Evolutionary conservation across 2,113 vertebrate genomes (phyloP).

Genomic region (Ameiurus melas): DNA sequence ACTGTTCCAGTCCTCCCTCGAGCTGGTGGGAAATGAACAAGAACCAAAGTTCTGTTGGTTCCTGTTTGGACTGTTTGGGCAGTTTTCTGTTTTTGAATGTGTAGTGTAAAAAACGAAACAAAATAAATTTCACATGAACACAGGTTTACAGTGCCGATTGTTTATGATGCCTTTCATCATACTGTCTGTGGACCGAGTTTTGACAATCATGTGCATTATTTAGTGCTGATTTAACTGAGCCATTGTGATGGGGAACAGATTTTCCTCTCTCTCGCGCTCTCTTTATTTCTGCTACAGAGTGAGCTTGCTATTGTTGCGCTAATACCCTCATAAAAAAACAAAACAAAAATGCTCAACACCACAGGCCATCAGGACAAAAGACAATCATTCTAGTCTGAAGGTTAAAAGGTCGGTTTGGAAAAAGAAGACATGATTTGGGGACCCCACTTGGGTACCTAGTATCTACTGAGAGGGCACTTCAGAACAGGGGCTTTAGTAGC

Average conservation of each 20-base stretch:
- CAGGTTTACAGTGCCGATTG: not conserved
- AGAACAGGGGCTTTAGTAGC: not conserved
- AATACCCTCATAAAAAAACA: slow-evolving; percentile 53
- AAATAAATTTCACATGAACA: not conserved
- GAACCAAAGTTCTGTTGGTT: not conserved
- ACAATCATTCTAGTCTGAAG: slow-evolving; percentile 45
- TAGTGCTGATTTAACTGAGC: slow-evolving; percentile 61
- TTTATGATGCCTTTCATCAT: not conserved
- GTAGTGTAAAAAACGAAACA: too few species aligned
- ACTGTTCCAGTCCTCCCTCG: not conserved
- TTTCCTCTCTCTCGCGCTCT: slow-evolving; percentile 42
- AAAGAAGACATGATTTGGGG: not conserved
- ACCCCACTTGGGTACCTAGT: slow-evolving; percentile 10
- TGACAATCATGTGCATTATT: slow-evolving; percentile 50
- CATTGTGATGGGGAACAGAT: slow-evolving; percentile 50
- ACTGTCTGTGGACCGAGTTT: not conserved
- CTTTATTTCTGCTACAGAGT: slow-evolving; percentile 50
- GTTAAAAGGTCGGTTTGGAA: slow-evolving; percentile 58
- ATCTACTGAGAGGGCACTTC: slow-evolving; percentile 41
- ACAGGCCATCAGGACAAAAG: slow-evolving; percentile 64
- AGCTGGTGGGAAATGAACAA: not conserved
- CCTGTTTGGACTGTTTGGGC: not conserved
- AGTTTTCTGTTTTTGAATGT: not conserved
- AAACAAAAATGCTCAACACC: slow-evolving; percentile 58
- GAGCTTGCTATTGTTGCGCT: slow-evolving; percentile 68